Percentiles rank a stretch among this genome's conserved stretches.
Evolutionary conservation across 1,140 invertebrate genomes (phyloP).

Genomic region (Drosophila yakuba): DNA sequence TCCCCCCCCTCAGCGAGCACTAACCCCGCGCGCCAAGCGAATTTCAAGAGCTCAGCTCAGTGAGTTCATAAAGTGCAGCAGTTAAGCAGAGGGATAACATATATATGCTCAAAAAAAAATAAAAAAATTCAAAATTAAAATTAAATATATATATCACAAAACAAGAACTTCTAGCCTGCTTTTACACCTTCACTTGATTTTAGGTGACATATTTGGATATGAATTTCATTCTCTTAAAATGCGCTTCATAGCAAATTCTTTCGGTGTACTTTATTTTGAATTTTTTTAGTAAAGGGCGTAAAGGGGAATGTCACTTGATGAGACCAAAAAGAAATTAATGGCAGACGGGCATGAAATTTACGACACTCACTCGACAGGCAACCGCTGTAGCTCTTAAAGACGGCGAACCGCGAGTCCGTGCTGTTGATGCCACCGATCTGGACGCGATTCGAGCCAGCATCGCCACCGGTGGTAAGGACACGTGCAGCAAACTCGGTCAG

Average conservation of each 20-base stretch:
- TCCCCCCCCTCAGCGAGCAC: neutral
- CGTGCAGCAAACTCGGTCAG: conserved; percentile 88
- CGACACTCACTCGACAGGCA: conserved; percentile 93
- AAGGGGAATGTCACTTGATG: conserved; percentile 57
- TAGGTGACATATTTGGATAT: too few species aligned
- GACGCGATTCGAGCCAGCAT: conserved; percentile 90
- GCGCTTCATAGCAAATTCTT: neutral
- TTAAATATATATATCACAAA: too few species aligned
- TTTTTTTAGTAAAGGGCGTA: conserved; percentile 10
- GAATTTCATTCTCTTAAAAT: too few species aligned
- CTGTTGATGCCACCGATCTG: conserved; percentile 94
- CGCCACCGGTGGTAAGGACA: conserved; percentile 87
- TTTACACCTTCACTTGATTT: too few species aligned
- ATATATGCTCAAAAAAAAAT: neutral
- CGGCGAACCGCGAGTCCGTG: conserved; percentile 90
- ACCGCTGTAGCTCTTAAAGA: conserved; percentile 94
- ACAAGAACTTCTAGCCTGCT: too few species aligned
- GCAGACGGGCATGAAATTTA: conserved; percentile 67
- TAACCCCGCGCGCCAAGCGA: neutral
- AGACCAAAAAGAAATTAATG: conserved; percentile 78
- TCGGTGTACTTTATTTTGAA: neutral
- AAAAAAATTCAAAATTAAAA: too few species aligned
- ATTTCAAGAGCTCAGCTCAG: conserved; percentile 19
- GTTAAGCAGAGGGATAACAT: conserved; percentile 8
- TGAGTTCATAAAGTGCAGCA: conserved; percentile 64